Evolutionary conservation across 2,888 invertebrate species (phyloP), one percentile per base, ranked within the genome.

Genomic region (Clistopyga incitator): DNA sequence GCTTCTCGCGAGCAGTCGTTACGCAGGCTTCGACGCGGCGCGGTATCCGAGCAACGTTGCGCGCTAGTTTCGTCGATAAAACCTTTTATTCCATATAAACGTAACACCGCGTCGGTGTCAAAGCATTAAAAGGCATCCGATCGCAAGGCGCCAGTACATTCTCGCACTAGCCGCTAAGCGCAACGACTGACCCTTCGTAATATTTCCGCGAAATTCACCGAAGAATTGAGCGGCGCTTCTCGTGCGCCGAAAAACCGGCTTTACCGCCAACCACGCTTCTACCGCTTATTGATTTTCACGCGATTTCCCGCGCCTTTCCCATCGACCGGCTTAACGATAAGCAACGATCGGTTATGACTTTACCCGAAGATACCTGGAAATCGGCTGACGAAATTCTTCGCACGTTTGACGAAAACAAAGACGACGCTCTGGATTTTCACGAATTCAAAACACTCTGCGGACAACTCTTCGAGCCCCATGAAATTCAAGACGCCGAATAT

Each of bases 401-500:
- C 0, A 86, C 85, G 15, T 89, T 88, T 75, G 90, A 89, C 52
- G 77, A 76, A 29, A 85, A 90, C 79, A 77, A 85, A 52, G 89
- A 90, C 64, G 86, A 81, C 15, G 87, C 86, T 8, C 75, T 91
- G 65, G 85, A 88, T 84, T 87, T 87, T 10, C 77, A 81, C 0
- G 89, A 89, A 59, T 92, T 92, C 82, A 85, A 78, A n/a, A 75
- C 61, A n/a, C 84, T 90, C 8, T 92, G 92, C 50, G 56, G 54
- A 4, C 78, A 86, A 50, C 34, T 92, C 0, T 92, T 92, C 79
- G 87, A 84, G 0, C 25, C 38, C 8, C 80, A 88, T 1, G 89
- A 92, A 68, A 76, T 90, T 38, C 67, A 86, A 0, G 71, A 85
- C 13, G 81, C 96, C 0, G 95, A 96, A 78, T 95, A 95, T 72